A percentile compares a stretch with the other conserved stretches of the same genome.
These are phyloP conservation scores for Trachurus trachurus DNA, from an alignment of 2,797 vertebrate genomes.

Conservation along the genomic window DNA sequence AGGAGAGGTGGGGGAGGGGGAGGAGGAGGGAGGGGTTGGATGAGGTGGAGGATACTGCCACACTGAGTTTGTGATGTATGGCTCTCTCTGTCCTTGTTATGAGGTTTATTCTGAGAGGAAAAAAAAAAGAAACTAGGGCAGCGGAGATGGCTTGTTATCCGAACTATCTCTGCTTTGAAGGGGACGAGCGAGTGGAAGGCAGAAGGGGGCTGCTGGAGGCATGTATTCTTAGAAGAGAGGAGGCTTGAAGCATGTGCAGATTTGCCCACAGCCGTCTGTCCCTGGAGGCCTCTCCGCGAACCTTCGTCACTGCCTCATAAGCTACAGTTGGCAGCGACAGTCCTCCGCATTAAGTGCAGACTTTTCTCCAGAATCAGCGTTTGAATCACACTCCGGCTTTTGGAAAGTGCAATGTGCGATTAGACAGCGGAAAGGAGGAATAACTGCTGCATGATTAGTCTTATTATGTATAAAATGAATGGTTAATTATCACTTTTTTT, in stretches of 20 bases:
- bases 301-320: slow-evolving; percentile 36
- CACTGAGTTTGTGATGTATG: slow-evolving; percentile 58
- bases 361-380: slow-evolving; percentile 23
- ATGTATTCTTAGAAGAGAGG: slow-evolving; percentile 64
- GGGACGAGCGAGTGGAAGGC: slow-evolving; percentile 56
- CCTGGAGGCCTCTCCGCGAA: slow-evolving; percentile 59
- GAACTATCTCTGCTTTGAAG: slow-evolving; percentile 77
- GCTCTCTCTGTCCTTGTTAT: slow-evolving; percentile 69
- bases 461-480: slow-evolving; percentile 5
- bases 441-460: not conserved
- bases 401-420: slow-evolving; percentile 10
- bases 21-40: not conserved
- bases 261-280: slow-evolving; percentile 50
- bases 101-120: slow-evolving; percentile 68
- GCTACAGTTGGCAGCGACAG: slow-evolving; percentile 24
- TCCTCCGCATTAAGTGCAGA: slow-evolving; percentile 1
- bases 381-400: slow-evolving; percentile 23
- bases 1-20: not conserved
- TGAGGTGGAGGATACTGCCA: slow-evolving; percentile 39
- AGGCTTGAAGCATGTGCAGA: slow-evolving; percentile 49
- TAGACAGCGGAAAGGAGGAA: not conserved
- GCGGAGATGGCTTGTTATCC: slow-evolving; percentile 79
- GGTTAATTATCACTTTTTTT: slow-evolving; percentile 5
- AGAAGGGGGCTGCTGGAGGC: slow-evolving; percentile 55
- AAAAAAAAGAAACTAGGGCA: slow-evolving; percentile 67